These are phyloP conservation scores for Platanista minor DNA, from an alignment of 2,113 vertebrate species.

Conservation along the genomic window DNA sequence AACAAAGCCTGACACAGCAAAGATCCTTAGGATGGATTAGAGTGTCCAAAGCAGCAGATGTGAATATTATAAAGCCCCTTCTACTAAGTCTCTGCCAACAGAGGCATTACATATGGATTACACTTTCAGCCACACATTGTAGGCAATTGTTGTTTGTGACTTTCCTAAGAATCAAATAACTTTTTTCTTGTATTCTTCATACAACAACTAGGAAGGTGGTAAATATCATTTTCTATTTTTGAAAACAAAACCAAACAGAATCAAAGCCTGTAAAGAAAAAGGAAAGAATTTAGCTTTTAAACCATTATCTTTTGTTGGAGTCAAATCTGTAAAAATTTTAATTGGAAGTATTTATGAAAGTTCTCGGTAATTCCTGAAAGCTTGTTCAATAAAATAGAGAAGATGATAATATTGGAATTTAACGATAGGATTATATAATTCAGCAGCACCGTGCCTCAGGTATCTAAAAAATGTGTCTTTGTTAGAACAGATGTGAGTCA, in stretches of 20 bases:
- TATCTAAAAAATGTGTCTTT: not conserved
- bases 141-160: conserved; percentile 58
- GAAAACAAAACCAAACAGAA: conserved; percentile 20
- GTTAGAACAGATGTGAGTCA: not conserved
- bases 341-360: not conserved
- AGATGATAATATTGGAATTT: not conserved
- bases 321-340: not conserved
- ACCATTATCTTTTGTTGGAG: conserved; percentile 17
- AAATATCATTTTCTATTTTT: conserved; percentile 59
- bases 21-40: conserved; percentile 83
- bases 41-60: conserved; percentile 83
- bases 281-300: conserved; percentile 3
- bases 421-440: not conserved
- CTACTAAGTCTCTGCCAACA: conserved; percentile 80
- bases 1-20: conserved; percentile 86
- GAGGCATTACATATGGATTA: conserved; percentile 77
- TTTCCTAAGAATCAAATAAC: conserved; percentile 70
- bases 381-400: not conserved
- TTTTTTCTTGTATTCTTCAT: conserved; percentile 44
- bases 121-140: conserved; percentile 64
- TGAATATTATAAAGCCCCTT: conserved; percentile 81
- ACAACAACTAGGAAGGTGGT: conserved; percentile 38
- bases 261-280: not conserved
- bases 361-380: not conserved
- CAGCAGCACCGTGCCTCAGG: not conserved